Evolutionary conservation across 1,140 invertebrate species (phyloP), one percentile per base, ranked within the genome.

Genomic region (Diabrotica virgifera): DNA sequence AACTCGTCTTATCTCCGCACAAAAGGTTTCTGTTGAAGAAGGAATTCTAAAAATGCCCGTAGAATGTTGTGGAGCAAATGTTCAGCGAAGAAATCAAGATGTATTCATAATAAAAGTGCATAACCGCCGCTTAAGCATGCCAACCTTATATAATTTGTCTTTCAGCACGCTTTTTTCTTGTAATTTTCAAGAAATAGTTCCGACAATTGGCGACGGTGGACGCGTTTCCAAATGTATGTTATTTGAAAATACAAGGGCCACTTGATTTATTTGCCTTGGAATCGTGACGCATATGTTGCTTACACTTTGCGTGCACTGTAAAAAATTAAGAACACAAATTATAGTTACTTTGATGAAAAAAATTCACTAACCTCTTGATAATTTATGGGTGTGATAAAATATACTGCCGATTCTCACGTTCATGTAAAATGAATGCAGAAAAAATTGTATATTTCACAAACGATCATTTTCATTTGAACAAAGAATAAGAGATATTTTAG

Each of bases 301-400:
- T 46, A n/a, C 24, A 24, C 40, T n/a, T 46, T n/a, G 40, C 40
- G 40, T 46, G 40, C 40, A 46, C 8, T 46, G 40, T 46, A 46
- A n/a, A n/a, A 46, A 46, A 46, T 5, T 10, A 46, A 46, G n/a
- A 2, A 46, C 40, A 46, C 40, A 46, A 46, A 46, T 46, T 46
- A 46, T n/a, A 46, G 40, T 46, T 10, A 46, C 40, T 46, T 46
- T 46, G 40, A 46, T 46, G 40, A 46, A 46, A 46, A 46, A 46
- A 46, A 46, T 46, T 46, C 40, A 46, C 40, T 46, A 46, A 46
- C 40, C 40, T 46, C 40, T 46, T 46, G 40, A 10, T 46, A 46
- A 46, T 46, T 46, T 46, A 46, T 46, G 40, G 40, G 40, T n/a
- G 40, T 46, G 40, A 46, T 46, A 46, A 46, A 46, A 46, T 46